Base-by-base conservation (phyloP, 2,797 vertebrate genomes). In the Cottoperca gobio region DNA sequence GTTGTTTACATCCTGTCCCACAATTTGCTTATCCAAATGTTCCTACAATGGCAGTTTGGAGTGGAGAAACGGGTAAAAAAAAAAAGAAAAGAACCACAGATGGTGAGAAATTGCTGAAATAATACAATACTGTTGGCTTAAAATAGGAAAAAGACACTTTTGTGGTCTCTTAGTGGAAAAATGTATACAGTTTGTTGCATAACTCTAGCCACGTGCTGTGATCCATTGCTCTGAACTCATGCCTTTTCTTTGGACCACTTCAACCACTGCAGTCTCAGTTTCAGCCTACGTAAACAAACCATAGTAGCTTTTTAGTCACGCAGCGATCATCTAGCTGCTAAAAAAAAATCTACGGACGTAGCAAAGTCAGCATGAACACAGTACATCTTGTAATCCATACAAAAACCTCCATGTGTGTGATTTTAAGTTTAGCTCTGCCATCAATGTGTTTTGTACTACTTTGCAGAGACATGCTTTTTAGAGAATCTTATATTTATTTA, bases 261-360 rank as follows among this genome's bases (percentile, higher is more conserved):
- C 69, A 78, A 78, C 62, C 49, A 37, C 67, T 76, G 49, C n/a
- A 58, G 43, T 85, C 73, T 86, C 63, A 78, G 69, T 85, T 84
- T 77, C 83, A 82, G 72, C 55, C 64, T 54, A 42, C 53, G 65
- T 89, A 87, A 89, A 91, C 86, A 91, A 82, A 81, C 70, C 57
- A 72, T 74, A 74, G 70, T 23, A 73, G 62, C 19, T n/a, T 75
- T 85, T 67, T 63, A 46, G 66, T 77, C 80, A 61, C 76, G 83
- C 79, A 80, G 75, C 52, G 62, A 77, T 14, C 46, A 67, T 60
- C 55, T 59, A 55, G 17, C 54, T 46, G 43, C 39, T 31, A 33
- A 67, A 63, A 31, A 71, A 62, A 78, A 53, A 70, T 59, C 43
- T 70, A 62, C 39, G 52, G 28, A 70, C 19, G 42, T 14, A 40